Evolutionary conservation across 35 echinoderm and acorn worm genomes (phyloP).

Genomic region (Diadema setosum): DNA sequence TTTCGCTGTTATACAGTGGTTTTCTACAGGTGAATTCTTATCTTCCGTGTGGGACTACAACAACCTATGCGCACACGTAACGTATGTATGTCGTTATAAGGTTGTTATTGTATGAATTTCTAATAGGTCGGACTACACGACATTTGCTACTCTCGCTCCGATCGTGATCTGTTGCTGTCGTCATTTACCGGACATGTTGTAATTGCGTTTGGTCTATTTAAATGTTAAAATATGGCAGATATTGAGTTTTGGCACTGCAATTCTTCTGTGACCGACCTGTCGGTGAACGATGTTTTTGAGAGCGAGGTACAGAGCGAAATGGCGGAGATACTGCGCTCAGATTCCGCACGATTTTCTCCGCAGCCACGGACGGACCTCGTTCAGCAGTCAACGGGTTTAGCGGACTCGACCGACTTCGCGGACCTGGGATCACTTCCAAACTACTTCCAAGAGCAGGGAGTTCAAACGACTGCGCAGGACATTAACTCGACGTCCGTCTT

Average conservation of each 20-base stretch:
- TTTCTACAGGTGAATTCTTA: constrained; percentile 11
- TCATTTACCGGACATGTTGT: too few species aligned
- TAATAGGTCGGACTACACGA: background rate
- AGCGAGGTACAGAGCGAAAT: constrained; percentile 90
- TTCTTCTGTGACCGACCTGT: constrained; percentile 58
- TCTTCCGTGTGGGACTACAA: background rate
- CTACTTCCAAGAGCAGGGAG: constrained; percentile 7
- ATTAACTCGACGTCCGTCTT: constrained; percentile 7
- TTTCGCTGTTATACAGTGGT: background rate
- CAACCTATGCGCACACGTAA: background rate
- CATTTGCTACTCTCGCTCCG: too few species aligned
- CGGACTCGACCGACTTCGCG: background rate
- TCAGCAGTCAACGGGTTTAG: constrained; percentile 38
- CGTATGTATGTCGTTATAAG: background rate
- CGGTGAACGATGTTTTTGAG: constrained; percentile 88
- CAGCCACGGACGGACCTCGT: background rate
- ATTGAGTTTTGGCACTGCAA: constrained; percentile 89
- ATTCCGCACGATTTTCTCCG: constrained; percentile 40
- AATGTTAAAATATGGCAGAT: too few species aligned
- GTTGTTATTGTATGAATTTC: constrained; percentile 31
- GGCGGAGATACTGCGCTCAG: constrained; percentile 79
- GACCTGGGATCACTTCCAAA: background rate
- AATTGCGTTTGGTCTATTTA: too few species aligned
- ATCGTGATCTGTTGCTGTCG: background rate
- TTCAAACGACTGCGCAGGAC: constrained; percentile 19